phyloP scores from a whole-genome alignment of 1,140 invertebrate species.

The Metopolophium dirhodum region DNA sequence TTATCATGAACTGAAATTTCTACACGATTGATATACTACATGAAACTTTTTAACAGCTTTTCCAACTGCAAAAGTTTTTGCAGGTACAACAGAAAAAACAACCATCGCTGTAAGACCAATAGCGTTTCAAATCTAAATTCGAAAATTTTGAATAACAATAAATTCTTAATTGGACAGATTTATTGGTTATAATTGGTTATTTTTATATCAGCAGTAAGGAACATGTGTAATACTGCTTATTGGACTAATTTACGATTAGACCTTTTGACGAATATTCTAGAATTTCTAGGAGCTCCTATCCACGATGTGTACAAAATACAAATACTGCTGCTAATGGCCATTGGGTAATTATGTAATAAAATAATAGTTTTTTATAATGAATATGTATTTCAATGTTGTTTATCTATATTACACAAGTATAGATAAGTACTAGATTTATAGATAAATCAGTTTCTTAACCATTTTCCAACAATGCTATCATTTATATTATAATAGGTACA shows the following conservation, averaged over 20 bases:
- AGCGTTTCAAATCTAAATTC: not conserved
- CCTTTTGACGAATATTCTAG: not conserved
- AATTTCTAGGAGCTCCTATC: not conserved
- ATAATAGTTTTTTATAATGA: not conserved
- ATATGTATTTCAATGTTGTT: not conserved
- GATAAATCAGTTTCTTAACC: not conserved
- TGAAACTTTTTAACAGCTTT: not conserved
- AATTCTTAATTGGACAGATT: not conserved
- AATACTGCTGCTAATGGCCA: not conserved
- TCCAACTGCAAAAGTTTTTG: not conserved
- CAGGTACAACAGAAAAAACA: not conserved
- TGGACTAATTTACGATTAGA: not conserved
- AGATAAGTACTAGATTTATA: not conserved
- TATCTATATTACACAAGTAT: no score
- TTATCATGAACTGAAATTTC: not conserved
- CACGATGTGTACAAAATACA: not conserved
- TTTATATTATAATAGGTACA: not conserved
- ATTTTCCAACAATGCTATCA: not conserved
- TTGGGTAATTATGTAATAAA: not conserved
- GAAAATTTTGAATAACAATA: not conserved
- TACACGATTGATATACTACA: not conserved
- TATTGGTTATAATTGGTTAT: not conserved
- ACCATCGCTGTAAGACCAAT: not conserved
- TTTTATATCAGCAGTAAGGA: not conserved
- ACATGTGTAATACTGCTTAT: not conserved